Evolutionary conservation across 2,113 vertebrate genomes (phyloP).

Genomic region (Brachyhypopomus occidentalis): DNA sequence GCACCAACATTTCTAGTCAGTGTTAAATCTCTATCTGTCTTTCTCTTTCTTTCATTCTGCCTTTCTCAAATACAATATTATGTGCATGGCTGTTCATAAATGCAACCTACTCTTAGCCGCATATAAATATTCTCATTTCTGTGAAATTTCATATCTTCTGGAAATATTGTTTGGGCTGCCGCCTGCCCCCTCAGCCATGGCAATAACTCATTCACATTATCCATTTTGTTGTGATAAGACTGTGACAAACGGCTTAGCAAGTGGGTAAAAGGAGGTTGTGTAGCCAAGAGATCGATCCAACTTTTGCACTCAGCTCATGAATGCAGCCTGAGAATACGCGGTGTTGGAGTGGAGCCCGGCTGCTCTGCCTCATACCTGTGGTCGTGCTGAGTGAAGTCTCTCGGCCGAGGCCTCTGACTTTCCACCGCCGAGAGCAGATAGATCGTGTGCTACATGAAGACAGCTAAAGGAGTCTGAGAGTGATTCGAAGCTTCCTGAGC

Average conservation of each 20-base stretch:
- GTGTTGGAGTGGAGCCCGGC: not conserved
- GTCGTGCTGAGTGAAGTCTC: conserved; percentile 7
- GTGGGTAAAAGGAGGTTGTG: not conserved
- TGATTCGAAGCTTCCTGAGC: not conserved
- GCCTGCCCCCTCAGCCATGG: not conserved
- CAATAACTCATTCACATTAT: not conserved
- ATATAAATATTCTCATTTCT: not conserved
- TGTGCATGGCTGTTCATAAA: too few relatives aligned
- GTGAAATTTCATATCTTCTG: not conserved
- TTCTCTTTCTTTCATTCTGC: not conserved
- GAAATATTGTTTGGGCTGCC: not conserved
- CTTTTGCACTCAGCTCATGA: conserved; percentile 22
- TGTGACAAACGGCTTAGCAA: not conserved
- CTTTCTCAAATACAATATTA: not conserved
- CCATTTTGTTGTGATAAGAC: not conserved
- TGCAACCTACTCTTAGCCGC: not conserved
- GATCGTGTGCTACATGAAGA: conserved; percentile 7
- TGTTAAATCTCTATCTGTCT: not conserved
- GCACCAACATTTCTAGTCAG: not conserved
- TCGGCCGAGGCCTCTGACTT: conserved; percentile 16
- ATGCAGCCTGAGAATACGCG: not conserved
- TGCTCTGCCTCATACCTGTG: conserved; percentile 13
- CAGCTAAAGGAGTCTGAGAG: not conserved
- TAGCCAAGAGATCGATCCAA: not conserved
- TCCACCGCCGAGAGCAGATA: not conserved